Percentiles rank a stretch among this genome's conserved stretches.
These are phyloP conservation scores for Gambusia affinis DNA, from an alignment of 2,113 vertebrate genomes.

Conservation along the genomic window DNA sequence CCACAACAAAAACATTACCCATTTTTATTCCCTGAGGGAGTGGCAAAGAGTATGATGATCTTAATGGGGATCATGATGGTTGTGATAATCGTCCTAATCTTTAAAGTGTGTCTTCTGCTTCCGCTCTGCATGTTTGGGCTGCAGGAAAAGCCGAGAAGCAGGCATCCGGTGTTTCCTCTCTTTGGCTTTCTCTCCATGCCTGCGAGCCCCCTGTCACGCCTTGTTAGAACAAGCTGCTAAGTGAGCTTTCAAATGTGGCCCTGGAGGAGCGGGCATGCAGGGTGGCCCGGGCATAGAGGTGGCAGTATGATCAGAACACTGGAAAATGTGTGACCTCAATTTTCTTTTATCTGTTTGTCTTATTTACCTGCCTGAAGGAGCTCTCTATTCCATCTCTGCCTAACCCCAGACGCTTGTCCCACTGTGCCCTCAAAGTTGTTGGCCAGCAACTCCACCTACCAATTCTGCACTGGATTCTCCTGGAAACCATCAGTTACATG, in stretches of 20 bases:
- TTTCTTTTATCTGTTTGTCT: slow-evolving; percentile 37
- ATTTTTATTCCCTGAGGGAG: slow-evolving; percentile 29
- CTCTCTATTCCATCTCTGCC: slow-evolving; percentile 31
- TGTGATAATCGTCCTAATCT: slow-evolving; percentile 43
- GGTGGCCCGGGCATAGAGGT: slow-evolving; percentile 46
- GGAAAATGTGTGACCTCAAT: slow-evolving; percentile 49
- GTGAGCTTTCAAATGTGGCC: slow-evolving; percentile 62
- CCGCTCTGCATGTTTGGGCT: slow-evolving; percentile 25
- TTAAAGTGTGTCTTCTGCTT: slow-evolving; percentile 37
- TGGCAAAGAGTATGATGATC: not conserved
- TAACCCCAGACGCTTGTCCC: slow-evolving; percentile 41
- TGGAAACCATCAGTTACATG: slow-evolving; percentile 47
- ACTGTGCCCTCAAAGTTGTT: not conserved
- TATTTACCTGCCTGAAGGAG: slow-evolving; percentile 64
- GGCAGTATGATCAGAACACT: slow-evolving; percentile 17
- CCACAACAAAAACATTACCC: slow-evolving; percentile 19
- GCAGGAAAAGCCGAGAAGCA: slow-evolving; percentile 20
- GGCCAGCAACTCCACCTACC: slow-evolving; percentile 9
- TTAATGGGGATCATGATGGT: not conserved
- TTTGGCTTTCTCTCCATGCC: slow-evolving; percentile 27
- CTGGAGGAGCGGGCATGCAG: slow-evolving; percentile 36
- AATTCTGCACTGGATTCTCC: slow-evolving; percentile 37
- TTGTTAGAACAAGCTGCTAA: slow-evolving; percentile 68
- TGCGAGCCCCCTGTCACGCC: slow-evolving; percentile 58
- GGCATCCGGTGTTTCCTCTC: slow-evolving; percentile 3